Evolutionary conservation across 2,797 vertebrate species (phyloP).

Genomic region (Tamandua tetradactyla): DNA sequence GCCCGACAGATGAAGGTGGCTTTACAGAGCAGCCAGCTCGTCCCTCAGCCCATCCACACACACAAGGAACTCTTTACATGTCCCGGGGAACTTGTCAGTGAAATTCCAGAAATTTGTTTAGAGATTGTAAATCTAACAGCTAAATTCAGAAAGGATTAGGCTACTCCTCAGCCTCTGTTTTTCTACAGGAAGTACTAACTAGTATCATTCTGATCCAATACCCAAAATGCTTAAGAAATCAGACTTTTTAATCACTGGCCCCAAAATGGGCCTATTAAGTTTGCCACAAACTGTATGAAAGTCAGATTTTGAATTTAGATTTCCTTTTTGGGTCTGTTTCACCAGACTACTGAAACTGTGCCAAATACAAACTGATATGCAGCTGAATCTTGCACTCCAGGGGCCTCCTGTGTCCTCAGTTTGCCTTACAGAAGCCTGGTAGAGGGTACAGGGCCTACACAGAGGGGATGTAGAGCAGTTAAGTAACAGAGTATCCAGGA

Average conservation of each 20-base stretch:
- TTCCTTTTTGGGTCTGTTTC: slow-evolving; percentile 13
- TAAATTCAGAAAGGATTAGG: slow-evolving; percentile 20
- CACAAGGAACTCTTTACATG: slow-evolving; percentile 43
- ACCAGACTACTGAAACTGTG: not conserved
- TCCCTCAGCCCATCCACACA: not conserved
- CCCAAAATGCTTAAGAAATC: slow-evolving; percentile 1
- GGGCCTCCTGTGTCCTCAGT: not conserved
- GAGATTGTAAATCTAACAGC: slow-evolving; percentile 58
- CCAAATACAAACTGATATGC: not conserved
- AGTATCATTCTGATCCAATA: not conserved
- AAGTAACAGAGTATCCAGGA: not conserved
- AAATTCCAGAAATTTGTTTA: slow-evolving; percentile 68
- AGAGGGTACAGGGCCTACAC: not conserved
- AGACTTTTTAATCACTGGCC: not conserved
- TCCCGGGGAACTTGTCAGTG: slow-evolving; percentile 59
- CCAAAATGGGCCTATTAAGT: not conserved
- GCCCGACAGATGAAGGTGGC: slow-evolving; percentile 35
- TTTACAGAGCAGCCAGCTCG: not conserved
- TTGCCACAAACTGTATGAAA: not conserved
- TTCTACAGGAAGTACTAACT: not conserved
- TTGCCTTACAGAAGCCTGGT: not conserved
- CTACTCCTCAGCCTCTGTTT: not conserved
- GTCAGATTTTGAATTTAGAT: not conserved
- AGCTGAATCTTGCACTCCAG: not conserved
- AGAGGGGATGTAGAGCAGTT: not conserved